Percentiles rank a stretch among this genome's conserved stretches.
These are phyloP conservation scores for Ceratosolen fusciceps DNA, from an alignment of 1,140 invertebrate species.

Conservation along the genomic window DNA sequence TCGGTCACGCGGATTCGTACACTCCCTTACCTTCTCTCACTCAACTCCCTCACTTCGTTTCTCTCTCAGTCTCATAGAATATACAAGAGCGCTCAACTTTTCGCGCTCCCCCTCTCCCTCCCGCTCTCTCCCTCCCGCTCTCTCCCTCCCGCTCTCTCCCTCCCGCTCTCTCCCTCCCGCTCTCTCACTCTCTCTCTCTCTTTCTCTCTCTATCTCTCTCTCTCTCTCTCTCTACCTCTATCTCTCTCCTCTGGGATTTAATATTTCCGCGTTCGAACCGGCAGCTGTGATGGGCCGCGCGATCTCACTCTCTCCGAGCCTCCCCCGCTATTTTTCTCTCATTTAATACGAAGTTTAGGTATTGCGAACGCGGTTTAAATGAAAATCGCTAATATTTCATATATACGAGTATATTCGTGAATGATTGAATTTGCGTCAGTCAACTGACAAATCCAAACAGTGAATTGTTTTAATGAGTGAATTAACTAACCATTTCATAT, in stretches of 20 bases:
- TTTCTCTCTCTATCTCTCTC: neutral
- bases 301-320: neutral
- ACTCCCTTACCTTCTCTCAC: constrained; percentile 45
- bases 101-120: constrained; percentile 38
- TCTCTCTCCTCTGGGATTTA: constrained; percentile 17
- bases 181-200: constrained; percentile 35
- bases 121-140: constrained; percentile 26
- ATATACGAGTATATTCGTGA: neutral
- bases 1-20: constrained; percentile 59
- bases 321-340: neutral
- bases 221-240: constrained; percentile 12
- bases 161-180: constrained; percentile 25
- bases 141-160: no score
- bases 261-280: constrained; percentile 29
- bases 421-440: constrained; percentile 18
- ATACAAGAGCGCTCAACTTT: constrained; percentile 45
- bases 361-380: neutral
- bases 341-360: neutral
- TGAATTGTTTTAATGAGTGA: constrained; percentile 20
- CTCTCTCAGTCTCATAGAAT: neutral
- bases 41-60: neutral
- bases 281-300: neutral
- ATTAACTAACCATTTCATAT: neutral
- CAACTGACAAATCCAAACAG: constrained; percentile 24
- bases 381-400: constrained; percentile 32